Evolutionary conservation across 2,888 invertebrate genomes (phyloP).

Genomic region (Caenorhabditis angaria): DNA sequence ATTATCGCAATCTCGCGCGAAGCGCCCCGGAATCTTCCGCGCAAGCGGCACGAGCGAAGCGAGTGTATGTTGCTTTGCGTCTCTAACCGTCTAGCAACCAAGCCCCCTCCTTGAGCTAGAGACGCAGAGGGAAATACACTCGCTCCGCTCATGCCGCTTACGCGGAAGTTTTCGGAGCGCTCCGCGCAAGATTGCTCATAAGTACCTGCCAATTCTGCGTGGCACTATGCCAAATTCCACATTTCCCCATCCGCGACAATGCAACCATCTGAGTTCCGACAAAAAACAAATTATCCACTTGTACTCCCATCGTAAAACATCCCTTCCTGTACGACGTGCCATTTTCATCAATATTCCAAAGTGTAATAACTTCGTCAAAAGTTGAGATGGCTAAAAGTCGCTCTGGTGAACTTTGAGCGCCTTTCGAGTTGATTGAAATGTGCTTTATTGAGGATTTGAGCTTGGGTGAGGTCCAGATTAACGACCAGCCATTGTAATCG

Average conservation of each 20-base stretch:
- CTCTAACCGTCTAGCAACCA: too few relatives aligned
- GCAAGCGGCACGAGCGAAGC: too few relatives aligned
- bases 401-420: conserved; percentile 48
- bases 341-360: conserved; percentile 78
- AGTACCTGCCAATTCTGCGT: conserved; percentile 95
- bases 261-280: conserved; percentile 98
- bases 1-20: too few relatives aligned
- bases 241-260: conserved; percentile 87
- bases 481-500: conserved; percentile 95
- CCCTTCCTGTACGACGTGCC: conserved; percentile 70
- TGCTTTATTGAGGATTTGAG: conserved; percentile 89
- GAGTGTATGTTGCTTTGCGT: too few relatives aligned
- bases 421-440: conserved; percentile 84
- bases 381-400: conserved; percentile 66
- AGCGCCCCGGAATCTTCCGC: too few relatives aligned
- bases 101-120: too few relatives aligned
- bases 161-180: not conserved
- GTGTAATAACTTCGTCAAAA: conserved; percentile 55
- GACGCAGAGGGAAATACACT: too few relatives aligned
- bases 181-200: conserved; percentile 56
- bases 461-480: conserved; percentile 90
- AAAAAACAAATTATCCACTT: conserved; percentile 94
- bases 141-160: too few relatives aligned
- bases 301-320: conserved; percentile 76
- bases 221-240: conserved; percentile 99